phyloP scores from a whole-genome alignment of 2,888 invertebrate species.

The Leptothorax acervorum region DNA sequence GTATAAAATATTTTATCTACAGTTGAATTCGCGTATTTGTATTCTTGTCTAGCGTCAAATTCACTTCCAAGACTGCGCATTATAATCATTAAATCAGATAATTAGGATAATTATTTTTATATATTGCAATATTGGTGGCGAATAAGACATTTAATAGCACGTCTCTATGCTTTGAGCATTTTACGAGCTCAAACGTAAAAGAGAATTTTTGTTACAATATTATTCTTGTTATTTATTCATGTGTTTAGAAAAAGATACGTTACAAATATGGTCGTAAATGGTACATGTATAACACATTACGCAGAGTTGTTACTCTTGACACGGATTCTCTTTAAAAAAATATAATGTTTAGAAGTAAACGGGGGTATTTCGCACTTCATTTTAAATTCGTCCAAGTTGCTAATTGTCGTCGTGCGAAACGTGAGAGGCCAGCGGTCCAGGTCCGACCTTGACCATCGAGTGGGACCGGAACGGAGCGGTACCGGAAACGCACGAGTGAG shows the following conservation, averaged over 20 bases:
- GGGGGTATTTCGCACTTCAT: neutral
- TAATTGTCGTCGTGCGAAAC: neutral
- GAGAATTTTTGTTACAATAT: neutral
- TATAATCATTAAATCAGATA: neutral
- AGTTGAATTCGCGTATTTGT: neutral
- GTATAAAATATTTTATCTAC: neutral
- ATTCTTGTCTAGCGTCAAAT: neutral
- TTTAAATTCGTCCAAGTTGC: neutral
- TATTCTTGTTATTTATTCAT: neutral
- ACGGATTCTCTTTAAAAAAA: neutral
- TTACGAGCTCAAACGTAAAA: neutral
- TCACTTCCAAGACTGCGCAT: neutral
- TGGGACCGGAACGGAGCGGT: slow-evolving; percentile 52
- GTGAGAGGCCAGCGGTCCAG: neutral
- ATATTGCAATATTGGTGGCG: neutral
- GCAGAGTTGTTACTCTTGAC: neutral
- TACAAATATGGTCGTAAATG: neutral
- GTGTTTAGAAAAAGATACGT: neutral
- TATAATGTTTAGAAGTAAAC: neutral
- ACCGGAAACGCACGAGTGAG: slow-evolving; percentile 71
- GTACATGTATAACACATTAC: neutral
- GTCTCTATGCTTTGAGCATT: neutral
- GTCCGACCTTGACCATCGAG: slow-evolving; percentile 67
- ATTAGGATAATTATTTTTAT: slow-evolving; percentile 5
- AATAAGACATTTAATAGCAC: neutral